Evolutionary conservation across 2,113 vertebrate species (phyloP), one percentile per base, ranked within the genome.

Genomic region (Merops nubicus): DNA sequence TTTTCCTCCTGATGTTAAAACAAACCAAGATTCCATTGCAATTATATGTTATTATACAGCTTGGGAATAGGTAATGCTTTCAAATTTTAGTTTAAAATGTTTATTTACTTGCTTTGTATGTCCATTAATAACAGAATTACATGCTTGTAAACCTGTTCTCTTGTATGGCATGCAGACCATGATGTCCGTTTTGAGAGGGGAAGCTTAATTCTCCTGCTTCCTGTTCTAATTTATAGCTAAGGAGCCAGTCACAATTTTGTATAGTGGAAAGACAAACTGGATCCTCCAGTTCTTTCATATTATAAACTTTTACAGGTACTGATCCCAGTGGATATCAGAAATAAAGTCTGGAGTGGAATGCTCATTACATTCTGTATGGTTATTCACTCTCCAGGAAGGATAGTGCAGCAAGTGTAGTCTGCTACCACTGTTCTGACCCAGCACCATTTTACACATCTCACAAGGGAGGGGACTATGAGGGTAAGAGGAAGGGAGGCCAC

Each of bases 291-390:
- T 73, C 36, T 51, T 74, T 53, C 42, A 40, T 16, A 26, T 9
- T 22, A 63, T 34, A 23, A 68, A 75, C 12, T 40, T 47, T 43
- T 33, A 51, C 1, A 5, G 12, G 6, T 43, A 26, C 54, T 40
- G 17, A 57, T 33, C 14, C 11, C 21, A 51, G 12, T 16, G 10
- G 8, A 57, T 63, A 51, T 33, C 1, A 1, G 17, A 54, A 45
- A 73, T 1, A 1, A 69, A 75, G 56, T 40, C 29, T 50, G 13
- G 8, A 31, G 26, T 79, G 53, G 43, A 68, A 81, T 28, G 18
- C 2, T 16, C 18, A 7, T 34, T 40, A 14, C 1, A 0, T 64
- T 43, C 48, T 57, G 14, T 1, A 3, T 33, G 6, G 9, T 33
- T 20, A 13, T 88, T 78, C 43, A 57, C 14, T 34, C 23, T 42